A percentile compares a stretch with the other conserved stretches of the same genome.
Evolutionary conservation across 2,888 invertebrate genomes (phyloP).

Genomic region (Hermaeophaga mercurialis): DNA sequence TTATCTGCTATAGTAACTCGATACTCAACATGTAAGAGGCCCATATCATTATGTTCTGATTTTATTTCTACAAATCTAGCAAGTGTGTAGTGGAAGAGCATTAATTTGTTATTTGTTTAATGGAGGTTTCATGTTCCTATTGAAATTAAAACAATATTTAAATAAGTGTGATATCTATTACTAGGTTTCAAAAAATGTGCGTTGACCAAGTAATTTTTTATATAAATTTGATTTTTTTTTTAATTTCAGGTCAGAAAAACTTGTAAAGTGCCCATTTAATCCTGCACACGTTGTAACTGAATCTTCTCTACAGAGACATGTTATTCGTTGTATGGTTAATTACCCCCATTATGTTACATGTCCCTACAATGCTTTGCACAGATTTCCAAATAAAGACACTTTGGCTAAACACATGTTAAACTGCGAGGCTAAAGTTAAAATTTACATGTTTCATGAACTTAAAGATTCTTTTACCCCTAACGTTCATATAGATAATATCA

Average conservation of each 20-base stretch:
- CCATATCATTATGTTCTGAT: no score
- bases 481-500: constrained; percentile 36
- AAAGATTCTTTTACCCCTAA: constrained; percentile 22
- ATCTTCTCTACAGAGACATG: constrained; percentile 49
- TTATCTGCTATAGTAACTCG: no score
- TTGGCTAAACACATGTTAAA: constrained; percentile 45
- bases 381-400: constrained; percentile 44
- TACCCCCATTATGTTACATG: constrained; percentile 50
- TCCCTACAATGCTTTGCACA: constrained; percentile 52
- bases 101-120: no score
- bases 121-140: no score
- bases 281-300: constrained; percentile 46
- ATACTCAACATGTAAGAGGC: no score
- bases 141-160: no score
- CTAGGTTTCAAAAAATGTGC: no score
- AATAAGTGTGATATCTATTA: no score
- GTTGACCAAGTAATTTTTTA: no score
- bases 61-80: no score
- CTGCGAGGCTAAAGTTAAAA: constrained; percentile 42
- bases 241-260: constrained; percentile 25
- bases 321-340: constrained; percentile 52
- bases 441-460: constrained; percentile 22
- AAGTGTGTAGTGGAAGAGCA: no score
- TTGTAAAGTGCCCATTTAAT: constrained; percentile 51
- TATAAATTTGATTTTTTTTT: no score